Evolutionary conservation across 2,113 vertebrate species (phyloP).

Genomic region (Callipepla squamata): DNA sequence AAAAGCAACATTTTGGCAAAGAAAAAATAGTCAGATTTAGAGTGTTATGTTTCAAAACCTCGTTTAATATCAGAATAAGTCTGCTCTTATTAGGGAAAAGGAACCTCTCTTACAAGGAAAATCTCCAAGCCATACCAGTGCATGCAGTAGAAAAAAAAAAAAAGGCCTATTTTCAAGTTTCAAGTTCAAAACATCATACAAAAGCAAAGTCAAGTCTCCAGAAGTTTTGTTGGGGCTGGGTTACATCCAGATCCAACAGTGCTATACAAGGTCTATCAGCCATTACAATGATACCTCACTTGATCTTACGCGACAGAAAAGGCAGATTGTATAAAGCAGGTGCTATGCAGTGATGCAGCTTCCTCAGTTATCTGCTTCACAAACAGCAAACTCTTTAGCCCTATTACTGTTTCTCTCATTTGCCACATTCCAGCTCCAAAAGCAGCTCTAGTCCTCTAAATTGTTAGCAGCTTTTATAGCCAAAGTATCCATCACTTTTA

Average conservation of each 20-base stretch:
- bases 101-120: neutral
- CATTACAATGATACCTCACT: conserved; percentile 56
- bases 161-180: neutral
- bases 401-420: conserved; percentile 68
- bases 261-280: conserved; percentile 5
- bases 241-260: conserved; percentile 35
- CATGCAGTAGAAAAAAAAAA: neutral
- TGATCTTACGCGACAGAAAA: conserved; percentile 55
- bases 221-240: conserved; percentile 47
- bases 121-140: neutral
- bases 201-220: conserved; percentile 53
- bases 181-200: conserved; percentile 29
- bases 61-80: neutral
- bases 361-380: conserved; percentile 71
- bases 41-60: neutral
- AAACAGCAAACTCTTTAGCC: conserved; percentile 76
- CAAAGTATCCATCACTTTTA: conserved; percentile 83
- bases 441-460: conserved; percentile 76
- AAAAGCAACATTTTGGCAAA: neutral
- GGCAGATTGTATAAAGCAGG: conserved; percentile 52
- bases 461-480: conserved; percentile 81
- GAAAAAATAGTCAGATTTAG: neutral
- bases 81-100: neutral
- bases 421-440: conserved; percentile 78
- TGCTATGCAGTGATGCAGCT: conserved; percentile 6